A percentile compares a stretch with the other conserved stretches of the same genome.
These are phyloP conservation scores for Augiades crinisus DNA, from an alignment of 2,888 invertebrate species.

Conservation along the genomic window DNA sequence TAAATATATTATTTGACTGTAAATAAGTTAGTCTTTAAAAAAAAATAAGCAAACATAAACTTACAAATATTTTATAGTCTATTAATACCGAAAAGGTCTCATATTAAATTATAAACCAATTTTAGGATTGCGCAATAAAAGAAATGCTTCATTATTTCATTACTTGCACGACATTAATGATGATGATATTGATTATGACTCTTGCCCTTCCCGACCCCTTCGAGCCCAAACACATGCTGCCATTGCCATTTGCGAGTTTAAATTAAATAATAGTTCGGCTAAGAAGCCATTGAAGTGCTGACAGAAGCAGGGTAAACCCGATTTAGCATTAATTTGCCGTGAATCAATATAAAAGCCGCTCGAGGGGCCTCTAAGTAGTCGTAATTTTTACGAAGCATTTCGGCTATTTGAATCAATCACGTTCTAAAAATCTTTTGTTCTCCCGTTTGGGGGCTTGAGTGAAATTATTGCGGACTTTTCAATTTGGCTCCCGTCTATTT, in stretches of 20 bases:
- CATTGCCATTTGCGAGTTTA: constrained; percentile 10
- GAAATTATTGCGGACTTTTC: constrained; percentile 8
- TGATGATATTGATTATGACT: too few species aligned
- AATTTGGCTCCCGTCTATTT: constrained; percentile 10
- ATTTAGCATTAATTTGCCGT: constrained; percentile 48
- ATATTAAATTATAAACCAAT: too few species aligned
- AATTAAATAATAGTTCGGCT: constrained; percentile 15
- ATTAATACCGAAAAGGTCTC: too few species aligned
- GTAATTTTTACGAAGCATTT: constrained; percentile 7
- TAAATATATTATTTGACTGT: too few species aligned
- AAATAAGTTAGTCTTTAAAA: too few species aligned
- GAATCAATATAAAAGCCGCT: constrained; percentile 39
- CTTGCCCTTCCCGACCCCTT: too few species aligned
- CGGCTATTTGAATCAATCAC: constrained; percentile 8
- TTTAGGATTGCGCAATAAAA: too few species aligned
- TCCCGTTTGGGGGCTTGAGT: neutral
- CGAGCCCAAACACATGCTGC: too few species aligned
- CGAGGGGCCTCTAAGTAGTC: constrained; percentile 1
- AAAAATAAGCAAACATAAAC: too few species aligned
- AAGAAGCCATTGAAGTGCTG: constrained; percentile 41
- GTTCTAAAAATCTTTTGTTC: constrained; percentile 14
- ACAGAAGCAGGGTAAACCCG: constrained; percentile 45
- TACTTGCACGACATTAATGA: too few species aligned
- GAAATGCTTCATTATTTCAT: too few species aligned
- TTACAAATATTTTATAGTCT: too few species aligned